A percentile compares a stretch with the other conserved stretches of the same genome.
Evolutionary conservation across 2,113 vertebrate genomes (phyloP).

Genomic region (Menura novaehollandiae): DNA sequence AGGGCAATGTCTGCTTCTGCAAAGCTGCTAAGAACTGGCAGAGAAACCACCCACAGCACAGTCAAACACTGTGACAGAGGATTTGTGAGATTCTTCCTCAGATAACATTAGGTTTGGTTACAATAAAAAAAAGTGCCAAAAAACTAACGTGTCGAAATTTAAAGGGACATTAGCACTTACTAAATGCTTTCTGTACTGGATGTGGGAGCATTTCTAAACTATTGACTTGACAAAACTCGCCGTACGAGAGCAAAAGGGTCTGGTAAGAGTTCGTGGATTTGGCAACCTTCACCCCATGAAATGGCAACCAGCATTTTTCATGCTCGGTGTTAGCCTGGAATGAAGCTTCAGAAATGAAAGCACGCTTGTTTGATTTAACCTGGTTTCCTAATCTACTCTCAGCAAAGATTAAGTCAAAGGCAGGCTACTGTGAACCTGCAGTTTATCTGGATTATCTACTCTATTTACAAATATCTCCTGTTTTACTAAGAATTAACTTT

Average conservation of each 20-base stretch:
- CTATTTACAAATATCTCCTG: neutral
- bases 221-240: neutral
- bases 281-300: neutral
- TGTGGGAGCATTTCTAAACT: neutral
- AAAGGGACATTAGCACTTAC: neutral
- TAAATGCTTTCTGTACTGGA: neutral
- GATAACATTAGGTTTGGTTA: neutral
- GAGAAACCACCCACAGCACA: neutral
- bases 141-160: neutral
- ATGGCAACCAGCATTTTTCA: neutral
- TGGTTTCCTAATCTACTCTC: neutral
- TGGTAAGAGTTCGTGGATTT: neutral
- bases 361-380: neutral
- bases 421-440: neutral
- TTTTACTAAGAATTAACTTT: neutral
- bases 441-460: neutral
- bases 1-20: neutral
- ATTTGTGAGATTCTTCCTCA: neutral
- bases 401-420: neutral
- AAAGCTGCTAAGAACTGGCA: neutral
- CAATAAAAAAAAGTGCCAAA: neutral
- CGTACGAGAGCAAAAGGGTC: accelerated
- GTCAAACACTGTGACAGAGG: neutral
- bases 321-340: neutral
- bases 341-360: neutral